Evolutionary conservation across 2,888 invertebrate genomes (phyloP).

Genomic region (Microplitis deprimator): DNA sequence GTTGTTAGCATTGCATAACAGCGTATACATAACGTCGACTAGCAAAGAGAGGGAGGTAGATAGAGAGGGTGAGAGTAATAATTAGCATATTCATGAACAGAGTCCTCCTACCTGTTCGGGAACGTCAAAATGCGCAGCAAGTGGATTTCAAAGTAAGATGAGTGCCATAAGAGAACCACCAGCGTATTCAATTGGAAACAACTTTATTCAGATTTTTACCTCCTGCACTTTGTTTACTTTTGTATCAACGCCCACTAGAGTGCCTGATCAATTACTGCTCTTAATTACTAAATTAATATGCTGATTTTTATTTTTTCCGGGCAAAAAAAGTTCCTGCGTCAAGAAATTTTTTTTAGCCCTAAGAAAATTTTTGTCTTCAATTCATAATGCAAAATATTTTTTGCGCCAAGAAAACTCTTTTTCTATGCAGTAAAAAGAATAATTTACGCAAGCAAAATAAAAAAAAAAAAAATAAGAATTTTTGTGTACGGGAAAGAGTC

Average conservation of each 20-base stretch:
- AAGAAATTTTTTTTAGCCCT: no score
- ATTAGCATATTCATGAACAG: constrained; percentile 62
- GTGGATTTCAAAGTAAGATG: constrained; percentile 58
- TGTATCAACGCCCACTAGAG: no score
- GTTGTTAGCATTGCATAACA: constrained; percentile 29
- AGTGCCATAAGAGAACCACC: constrained; percentile 19
- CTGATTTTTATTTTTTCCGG: no score
- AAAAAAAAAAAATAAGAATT: background rate
- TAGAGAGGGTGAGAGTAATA: constrained; percentile 44
- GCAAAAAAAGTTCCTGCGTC: no score
- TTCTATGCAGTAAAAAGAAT: background rate
- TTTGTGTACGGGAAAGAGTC: background rate
- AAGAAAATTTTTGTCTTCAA: no score
- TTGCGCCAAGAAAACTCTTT: no score
- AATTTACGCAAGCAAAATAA: background rate
- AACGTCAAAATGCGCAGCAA: constrained; percentile 47
- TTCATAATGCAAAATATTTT: no score
- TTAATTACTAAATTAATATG: no score
- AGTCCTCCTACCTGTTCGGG: constrained; percentile 9
- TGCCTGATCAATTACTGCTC: no score
- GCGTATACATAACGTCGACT: constrained; percentile 42
- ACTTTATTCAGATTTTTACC: background rate
- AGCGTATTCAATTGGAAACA: background rate
- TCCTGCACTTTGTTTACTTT: no score
- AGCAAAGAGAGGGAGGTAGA: background rate